Evolutionary conservation across 2,113 vertebrate genomes (phyloP).

Genomic region (Copsychus sechellarum): DNA sequence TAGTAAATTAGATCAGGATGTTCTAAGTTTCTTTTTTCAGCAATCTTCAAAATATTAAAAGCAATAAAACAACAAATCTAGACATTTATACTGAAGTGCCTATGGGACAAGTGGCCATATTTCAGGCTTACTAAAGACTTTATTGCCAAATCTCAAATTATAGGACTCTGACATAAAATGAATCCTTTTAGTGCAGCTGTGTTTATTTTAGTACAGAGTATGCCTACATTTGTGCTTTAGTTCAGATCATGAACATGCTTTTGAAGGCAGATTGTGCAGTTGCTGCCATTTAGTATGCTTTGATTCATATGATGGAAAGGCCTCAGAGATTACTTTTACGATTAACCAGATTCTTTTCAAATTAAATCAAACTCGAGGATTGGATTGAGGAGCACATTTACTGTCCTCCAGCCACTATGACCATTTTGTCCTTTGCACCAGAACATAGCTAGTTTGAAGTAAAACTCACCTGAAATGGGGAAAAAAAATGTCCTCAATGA

Average conservation of each 20-base stretch:
- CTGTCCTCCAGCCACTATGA: neutral
- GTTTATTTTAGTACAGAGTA: constrained; percentile 3
- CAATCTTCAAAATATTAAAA: constrained; percentile 6
- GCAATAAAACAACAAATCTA: neutral
- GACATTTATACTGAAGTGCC: neutral
- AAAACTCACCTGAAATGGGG: neutral
- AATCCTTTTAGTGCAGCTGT: constrained; percentile 10
- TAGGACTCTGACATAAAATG: neutral
- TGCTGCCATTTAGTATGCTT: neutral
- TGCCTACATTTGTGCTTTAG: neutral
- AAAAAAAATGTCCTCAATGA: neutral
- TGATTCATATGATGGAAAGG: neutral
- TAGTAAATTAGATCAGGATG: constrained; percentile 5
- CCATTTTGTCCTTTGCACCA: neutral
- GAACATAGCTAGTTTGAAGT: neutral
- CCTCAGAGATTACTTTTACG: neutral
- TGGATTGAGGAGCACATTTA: neutral
- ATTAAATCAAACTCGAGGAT: neutral
- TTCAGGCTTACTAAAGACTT: neutral
- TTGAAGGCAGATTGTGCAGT: neutral
- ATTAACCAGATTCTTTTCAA: neutral
- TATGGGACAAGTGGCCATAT: neutral
- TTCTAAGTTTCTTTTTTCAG: neutral
- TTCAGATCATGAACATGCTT: neutral
- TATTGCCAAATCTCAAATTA: neutral